Conservation (phyloP, 2,888 invertebrate genomes). For the Temnothorax ravouxi region DNA sequence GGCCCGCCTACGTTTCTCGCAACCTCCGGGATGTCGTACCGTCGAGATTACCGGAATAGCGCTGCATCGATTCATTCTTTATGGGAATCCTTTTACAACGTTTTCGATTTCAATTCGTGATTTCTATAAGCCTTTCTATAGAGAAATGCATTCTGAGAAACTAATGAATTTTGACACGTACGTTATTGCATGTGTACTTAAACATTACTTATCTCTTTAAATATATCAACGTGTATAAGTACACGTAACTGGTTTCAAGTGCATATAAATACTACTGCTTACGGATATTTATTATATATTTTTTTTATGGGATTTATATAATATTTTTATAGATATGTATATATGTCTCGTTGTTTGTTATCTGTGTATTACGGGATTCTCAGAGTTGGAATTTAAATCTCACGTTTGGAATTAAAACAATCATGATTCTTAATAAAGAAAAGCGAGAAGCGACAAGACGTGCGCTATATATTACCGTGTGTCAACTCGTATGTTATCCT, state of each 20-base stretch:
- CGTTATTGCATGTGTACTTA: neutral
- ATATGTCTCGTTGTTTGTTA: neutral
- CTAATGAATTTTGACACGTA: neutral
- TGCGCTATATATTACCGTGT: conserved; percentile 1
- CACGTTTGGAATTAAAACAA: conserved; percentile 43
- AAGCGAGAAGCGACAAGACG: neutral
- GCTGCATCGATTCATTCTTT: neutral
- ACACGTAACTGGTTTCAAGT: neutral
- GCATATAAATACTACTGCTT: neutral
- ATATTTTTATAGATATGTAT: neutral
- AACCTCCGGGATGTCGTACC: neutral
- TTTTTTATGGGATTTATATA: neutral
- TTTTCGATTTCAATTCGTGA: neutral
- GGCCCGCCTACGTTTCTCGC: conserved; percentile 49
- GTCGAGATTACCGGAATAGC: neutral
- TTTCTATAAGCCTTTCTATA: neutral
- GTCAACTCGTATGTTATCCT: neutral
- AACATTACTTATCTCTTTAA: neutral
- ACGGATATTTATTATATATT: neutral
- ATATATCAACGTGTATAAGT: neutral
- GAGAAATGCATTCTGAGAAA: neutral
- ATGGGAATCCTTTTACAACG: neutral
- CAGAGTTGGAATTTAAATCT: conserved; percentile 24
- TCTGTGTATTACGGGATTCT: neutral
- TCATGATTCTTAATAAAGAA: conserved; percentile 30